These are phyloP conservation scores for Odontophorus gujanensis DNA, from an alignment of 2,113 vertebrate genomes.

Conservation along the genomic window DNA sequence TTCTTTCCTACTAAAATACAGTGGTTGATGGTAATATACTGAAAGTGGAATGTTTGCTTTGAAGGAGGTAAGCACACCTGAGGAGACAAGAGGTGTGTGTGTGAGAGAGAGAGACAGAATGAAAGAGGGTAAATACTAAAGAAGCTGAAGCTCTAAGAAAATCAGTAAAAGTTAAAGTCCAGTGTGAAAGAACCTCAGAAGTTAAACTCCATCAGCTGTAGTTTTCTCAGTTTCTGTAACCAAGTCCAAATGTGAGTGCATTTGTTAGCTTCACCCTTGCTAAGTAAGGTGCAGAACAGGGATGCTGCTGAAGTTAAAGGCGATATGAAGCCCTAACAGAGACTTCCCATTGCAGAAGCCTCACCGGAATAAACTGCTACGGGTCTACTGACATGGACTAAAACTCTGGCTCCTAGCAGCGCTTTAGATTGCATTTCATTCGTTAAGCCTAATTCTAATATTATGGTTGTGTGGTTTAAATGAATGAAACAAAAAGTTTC, in stretches of 20 bases:
- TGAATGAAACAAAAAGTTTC: constrained; percentile 35
- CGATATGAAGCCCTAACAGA: neutral
- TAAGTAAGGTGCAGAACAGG: neutral
- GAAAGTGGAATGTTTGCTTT: constrained; percentile 31
- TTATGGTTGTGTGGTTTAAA: constrained; percentile 18
- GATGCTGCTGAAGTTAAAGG: neutral
- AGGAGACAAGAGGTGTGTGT: constrained; percentile 29
- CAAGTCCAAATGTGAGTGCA: neutral
- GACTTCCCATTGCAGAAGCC: neutral
- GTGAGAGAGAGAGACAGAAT: neutral
- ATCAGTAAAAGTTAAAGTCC: constrained; percentile 39
- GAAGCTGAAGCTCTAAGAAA: constrained; percentile 40
- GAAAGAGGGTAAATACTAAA: neutral
- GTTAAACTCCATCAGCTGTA: neutral
- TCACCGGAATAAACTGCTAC: neutral
- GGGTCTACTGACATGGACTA: neutral
- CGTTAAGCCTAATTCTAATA: neutral
- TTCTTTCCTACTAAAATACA: constrained; percentile 31
- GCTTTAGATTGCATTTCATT: neutral
- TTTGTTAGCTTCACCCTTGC: neutral
- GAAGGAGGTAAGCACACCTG: constrained; percentile 47
- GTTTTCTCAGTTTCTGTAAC: neutral
- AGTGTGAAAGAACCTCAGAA: constrained; percentile 48
- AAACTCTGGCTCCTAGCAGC: neutral
- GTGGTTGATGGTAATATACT: neutral